Conservation (phyloP, 2,888 invertebrate species). For the Pomacea canaliculata region DNA sequence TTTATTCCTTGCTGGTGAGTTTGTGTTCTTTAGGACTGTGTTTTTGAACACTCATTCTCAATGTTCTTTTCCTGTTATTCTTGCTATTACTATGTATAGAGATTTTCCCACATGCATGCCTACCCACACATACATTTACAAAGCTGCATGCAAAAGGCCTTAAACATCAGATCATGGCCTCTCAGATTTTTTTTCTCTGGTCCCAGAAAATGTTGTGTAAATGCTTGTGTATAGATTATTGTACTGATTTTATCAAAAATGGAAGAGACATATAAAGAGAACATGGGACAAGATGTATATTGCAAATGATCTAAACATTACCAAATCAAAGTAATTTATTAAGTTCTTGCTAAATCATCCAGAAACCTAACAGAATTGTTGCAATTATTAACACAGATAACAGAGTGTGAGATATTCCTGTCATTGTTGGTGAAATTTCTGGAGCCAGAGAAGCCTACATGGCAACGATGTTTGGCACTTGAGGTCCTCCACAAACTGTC, state of each 20-base stretch:
- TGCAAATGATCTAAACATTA: too few species aligned
- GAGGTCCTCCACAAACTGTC: conserved; percentile 97
- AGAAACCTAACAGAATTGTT: background rate
- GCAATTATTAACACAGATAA: conserved; percentile 74
- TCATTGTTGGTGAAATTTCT: conserved; percentile 96
- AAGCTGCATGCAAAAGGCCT: background rate
- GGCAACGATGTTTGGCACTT: conserved; percentile 94
- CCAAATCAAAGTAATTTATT: too few species aligned
- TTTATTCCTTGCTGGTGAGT: conserved; percentile 87
- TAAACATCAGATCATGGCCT: background rate
- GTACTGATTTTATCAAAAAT: too few species aligned
- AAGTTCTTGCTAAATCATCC: background rate
- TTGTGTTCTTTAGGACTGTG: background rate
- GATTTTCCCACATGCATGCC: too few species aligned
- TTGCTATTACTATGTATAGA: background rate
- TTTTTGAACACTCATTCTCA: background rate
- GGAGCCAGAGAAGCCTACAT: conserved; percentile 94
- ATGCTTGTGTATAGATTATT: too few species aligned
- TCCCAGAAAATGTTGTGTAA: too few species aligned
- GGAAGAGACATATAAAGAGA: too few species aligned
- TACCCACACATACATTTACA: too few species aligned
- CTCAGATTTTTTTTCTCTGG: too few species aligned
- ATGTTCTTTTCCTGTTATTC: background rate
- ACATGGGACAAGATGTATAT: too few species aligned
- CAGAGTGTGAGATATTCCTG: conserved; percentile 98